Percentiles rank a stretch among this genome's conserved stretches.
phyloP scores from a whole-genome alignment of 53 echinoderm and acorn worm species.

The Stichopus horrens region DNA sequence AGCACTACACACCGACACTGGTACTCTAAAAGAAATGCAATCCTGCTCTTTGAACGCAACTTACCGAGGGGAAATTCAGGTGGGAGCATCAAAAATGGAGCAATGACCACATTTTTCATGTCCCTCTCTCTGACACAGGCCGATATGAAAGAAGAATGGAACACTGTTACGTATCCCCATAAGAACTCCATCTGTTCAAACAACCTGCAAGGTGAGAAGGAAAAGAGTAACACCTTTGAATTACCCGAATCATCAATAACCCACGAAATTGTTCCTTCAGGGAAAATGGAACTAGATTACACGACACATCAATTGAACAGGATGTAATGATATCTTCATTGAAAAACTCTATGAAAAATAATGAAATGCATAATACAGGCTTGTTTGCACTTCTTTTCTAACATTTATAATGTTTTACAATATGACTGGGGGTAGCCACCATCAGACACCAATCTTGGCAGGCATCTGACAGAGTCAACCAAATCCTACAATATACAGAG shows the following conservation, averaged over 20 bases:
- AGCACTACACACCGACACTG: too few relatives aligned
- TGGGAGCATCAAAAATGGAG: constrained; percentile 16
- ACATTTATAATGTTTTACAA: too few relatives aligned
- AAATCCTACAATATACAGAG: too few relatives aligned
- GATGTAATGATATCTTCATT: too few relatives aligned
- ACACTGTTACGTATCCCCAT: constrained; percentile 11
- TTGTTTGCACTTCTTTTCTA: neutral
- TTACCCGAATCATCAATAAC: neutral
- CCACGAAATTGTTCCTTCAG: too few relatives aligned
- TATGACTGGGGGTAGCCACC: too few relatives aligned
- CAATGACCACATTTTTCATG: neutral
- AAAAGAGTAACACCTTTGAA: neutral
- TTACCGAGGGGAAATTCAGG: constrained; percentile 14
- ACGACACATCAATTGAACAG: neutral
- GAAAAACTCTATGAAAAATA: neutral
- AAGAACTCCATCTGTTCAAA: constrained; percentile 30
- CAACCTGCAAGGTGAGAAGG: neutral
- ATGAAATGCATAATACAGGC: neutral
- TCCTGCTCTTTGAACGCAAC: neutral
- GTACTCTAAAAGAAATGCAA: too few relatives aligned
- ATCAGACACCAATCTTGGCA: too few relatives aligned
- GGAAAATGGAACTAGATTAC: neutral
- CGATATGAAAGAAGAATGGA: neutral
- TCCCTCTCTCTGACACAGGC: constrained; percentile 5
- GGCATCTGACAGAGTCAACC: too few relatives aligned